Evolutionary conservation across 2,888 invertebrate genomes (phyloP), one percentile per base, ranked within the genome.

Genomic region (Papilio protenor): DNA sequence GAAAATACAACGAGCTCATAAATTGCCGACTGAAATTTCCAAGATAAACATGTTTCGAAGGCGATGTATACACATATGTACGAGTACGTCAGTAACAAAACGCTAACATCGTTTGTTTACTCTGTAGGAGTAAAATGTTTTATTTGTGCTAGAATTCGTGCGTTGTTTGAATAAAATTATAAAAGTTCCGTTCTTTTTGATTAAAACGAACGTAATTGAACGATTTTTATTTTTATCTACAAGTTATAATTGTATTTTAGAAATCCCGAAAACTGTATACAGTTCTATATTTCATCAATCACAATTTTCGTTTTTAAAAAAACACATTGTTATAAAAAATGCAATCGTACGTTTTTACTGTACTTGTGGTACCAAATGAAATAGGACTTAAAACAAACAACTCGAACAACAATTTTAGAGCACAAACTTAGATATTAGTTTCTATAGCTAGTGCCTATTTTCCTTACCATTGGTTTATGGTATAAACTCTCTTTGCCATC

Each of bases 21-120:
- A 75, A 71, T 64, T 72, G 45, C 23, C 18, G 45, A 27, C 52
- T 66, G 64, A 45, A 78, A 73, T 49, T 72, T 72, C 66, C 27
- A 78, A 72, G 33, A 75, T 72, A 78, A 73, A 78, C 66, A 78
- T 64, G 57, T 66, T 61, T 52, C 71, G 33, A n/a, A 21, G 61
- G 12, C 64, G 27, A 78, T 66, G 75, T 75, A 64, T 10, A 64
- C 40, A 64, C 64, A 64, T 40, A 33, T 40, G 8, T 61, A 23
- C 23, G 23, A 59, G n/a, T 33, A 73, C 75, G 73, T 78, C 75
- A 73, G 57, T 66, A 66, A 78, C 75, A 75, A 78, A 77, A 75
- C 45, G 70, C 61, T 61, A 59, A 74, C 69, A 74, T 66, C 71
- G 45, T 72, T 75, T 75, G 73, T 78, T 78, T 78, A 78, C 55